Conservation (phyloP, 2,113 vertebrate species). For the Macrotis lagotis region DNA sequence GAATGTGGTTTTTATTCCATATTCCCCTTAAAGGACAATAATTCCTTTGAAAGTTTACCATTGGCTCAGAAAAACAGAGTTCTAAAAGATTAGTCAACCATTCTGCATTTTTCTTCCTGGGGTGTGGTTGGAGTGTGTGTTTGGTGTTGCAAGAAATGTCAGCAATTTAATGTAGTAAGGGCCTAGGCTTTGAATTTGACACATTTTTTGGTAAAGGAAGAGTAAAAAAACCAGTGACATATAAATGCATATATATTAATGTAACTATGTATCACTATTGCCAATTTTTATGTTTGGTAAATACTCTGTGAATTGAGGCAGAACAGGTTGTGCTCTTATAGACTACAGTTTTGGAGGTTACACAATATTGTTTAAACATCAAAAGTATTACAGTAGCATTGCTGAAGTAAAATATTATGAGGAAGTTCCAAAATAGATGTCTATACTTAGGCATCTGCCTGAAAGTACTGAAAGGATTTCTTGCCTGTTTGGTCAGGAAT, state of each 20-base stretch:
- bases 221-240: slow-evolving; percentile 10
- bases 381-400: neutral
- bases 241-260: slow-evolving; percentile 37
- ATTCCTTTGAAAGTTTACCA: slow-evolving; percentile 76
- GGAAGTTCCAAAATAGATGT: neutral
- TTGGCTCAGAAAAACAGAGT: slow-evolving; percentile 75
- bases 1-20: slow-evolving; percentile 65
- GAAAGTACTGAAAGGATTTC: slow-evolving; percentile 23
- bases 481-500: slow-evolving; percentile 11
- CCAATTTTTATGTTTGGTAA: slow-evolving; percentile 18
- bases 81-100: slow-evolving; percentile 71
- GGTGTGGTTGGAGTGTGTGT: slow-evolving; percentile 36
- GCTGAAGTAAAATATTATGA: neutral
- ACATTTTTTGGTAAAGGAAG: slow-evolving; percentile 52
- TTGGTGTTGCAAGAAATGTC: slow-evolving; percentile 11
- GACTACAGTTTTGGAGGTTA: neutral
- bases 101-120: slow-evolving; percentile 64
- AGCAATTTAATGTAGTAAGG: slow-evolving; percentile 56
- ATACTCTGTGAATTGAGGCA: neutral
- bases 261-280: neutral
- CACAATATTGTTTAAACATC: neutral
- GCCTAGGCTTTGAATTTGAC: slow-evolving; percentile 26
- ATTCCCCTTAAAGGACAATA: slow-evolving; percentile 68
- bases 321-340: slow-evolving; percentile 10
- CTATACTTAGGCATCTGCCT: neutral